These are phyloP conservation scores for Vollenhovia emeryi DNA, from an alignment of 1,140 invertebrate genomes.

Conservation along the genomic window DNA sequence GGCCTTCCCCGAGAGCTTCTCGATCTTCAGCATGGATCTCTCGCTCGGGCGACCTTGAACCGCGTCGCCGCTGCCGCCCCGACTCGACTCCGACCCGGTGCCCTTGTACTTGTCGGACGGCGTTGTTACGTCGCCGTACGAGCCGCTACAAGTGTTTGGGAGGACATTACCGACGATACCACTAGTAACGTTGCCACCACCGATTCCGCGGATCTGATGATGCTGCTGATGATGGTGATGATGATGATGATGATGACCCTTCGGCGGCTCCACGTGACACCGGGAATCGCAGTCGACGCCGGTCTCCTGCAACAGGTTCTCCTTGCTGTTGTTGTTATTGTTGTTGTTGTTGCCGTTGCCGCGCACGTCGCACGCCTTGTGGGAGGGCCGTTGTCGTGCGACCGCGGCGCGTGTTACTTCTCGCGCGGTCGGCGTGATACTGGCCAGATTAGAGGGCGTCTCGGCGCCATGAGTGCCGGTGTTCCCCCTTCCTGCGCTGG, in stretches of 20 bases:
- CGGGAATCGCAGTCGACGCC: conserved; percentile 40
- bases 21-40: conserved; percentile 76
- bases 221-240: conserved; percentile 8
- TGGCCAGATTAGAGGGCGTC: conserved; percentile 82
- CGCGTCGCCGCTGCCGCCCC: conserved; percentile 73
- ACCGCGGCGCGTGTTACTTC: conserved; percentile 77
- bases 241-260: conserved; percentile 39
- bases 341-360: conserved; percentile 48
- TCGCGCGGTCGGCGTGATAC: conserved; percentile 84
- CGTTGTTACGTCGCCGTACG: conserved; percentile 50
- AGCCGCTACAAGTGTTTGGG: conserved; percentile 9
- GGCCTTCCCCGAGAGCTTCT: conserved; percentile 70
- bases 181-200: conserved; percentile 29
- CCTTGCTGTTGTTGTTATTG: conserved; percentile 59
- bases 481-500: conserved; percentile 74
- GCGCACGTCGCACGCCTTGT: conserved; percentile 66
- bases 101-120: conserved; percentile 74
- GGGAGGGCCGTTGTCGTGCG: conserved; percentile 38
- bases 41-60: conserved; percentile 77
- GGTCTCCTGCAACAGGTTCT: conserved; percentile 51
- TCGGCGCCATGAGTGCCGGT: conserved; percentile 77
- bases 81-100: conserved; percentile 74
- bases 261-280: conserved; percentile 34
- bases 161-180: conserved; percentile 59
- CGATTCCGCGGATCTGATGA: conserved; percentile 54